Conservation (phyloP, 2,797 vertebrate genomes). For the Tapera naevia region DNA sequence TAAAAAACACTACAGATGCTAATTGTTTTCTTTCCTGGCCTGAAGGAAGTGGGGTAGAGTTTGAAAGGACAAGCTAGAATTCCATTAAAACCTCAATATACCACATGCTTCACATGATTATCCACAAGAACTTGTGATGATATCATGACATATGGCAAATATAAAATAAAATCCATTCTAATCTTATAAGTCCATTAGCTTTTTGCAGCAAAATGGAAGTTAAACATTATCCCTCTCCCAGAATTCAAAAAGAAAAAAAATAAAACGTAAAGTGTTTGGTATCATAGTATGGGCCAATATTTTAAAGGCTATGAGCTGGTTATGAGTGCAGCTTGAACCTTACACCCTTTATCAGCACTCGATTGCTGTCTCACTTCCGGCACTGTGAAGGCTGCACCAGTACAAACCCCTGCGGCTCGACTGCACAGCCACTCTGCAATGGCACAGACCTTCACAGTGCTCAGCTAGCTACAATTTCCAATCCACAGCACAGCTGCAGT, state of each 20-base stretch:
- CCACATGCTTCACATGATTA: background rate
- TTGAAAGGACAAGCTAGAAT: background rate
- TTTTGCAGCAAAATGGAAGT: background rate
- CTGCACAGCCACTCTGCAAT: background rate
- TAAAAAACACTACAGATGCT: background rate
- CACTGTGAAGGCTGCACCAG: background rate
- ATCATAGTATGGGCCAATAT: background rate
- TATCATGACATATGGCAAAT: background rate
- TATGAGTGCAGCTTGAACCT: background rate
- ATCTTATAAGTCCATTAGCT: background rate
- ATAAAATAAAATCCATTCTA: background rate
- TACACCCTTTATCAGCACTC: background rate
- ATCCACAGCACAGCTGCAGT: background rate
- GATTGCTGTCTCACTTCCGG: background rate
- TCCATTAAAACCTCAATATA: background rate
- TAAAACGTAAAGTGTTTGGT: background rate
- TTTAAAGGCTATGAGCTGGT: background rate
- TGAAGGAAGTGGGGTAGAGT: background rate
- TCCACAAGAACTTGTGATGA: background rate
- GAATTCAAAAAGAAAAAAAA: background rate
- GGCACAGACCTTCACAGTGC: background rate
- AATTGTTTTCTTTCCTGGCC: background rate
- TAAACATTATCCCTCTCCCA: background rate
- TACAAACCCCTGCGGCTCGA: fast-evolving
- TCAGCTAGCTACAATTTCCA: background rate